A percentile compares a stretch with the other conserved stretches of the same genome.
Evolutionary conservation across 2,797 vertebrate genomes (phyloP).

Genomic region (Heterohyrax brucei): DNA sequence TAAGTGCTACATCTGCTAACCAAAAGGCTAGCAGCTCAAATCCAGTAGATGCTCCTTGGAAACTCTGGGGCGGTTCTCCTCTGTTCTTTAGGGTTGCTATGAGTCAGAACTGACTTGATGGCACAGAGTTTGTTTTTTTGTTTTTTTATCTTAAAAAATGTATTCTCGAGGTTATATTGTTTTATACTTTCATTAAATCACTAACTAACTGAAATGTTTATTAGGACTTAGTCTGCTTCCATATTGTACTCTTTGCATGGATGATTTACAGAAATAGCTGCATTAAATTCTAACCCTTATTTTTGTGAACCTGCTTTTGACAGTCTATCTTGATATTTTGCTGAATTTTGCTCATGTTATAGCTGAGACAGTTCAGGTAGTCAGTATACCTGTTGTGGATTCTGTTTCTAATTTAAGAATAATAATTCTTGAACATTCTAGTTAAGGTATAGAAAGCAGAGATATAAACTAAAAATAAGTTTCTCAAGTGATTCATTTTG

Average conservation of each 20-base stretch:
- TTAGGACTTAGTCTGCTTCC: background rate
- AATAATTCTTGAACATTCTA: background rate
- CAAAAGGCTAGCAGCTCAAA: too few relatives aligned
- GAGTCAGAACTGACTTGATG: too few relatives aligned
- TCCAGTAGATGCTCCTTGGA: too few relatives aligned
- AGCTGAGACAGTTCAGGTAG: background rate
- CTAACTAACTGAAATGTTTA: slow-evolving; percentile 11
- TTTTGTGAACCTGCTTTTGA: slow-evolving; percentile 37
- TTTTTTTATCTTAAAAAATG: background rate
- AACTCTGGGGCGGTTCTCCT: too few relatives aligned
- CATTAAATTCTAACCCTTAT: background rate
- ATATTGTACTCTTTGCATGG: slow-evolving; percentile 27
- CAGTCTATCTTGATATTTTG: background rate
- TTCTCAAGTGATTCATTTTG: slow-evolving; percentile 35
- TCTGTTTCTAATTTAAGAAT: background rate
- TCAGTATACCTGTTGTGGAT: background rate
- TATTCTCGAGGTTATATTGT: background rate
- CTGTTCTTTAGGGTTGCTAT: too few relatives aligned
- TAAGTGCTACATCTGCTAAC: too few relatives aligned
- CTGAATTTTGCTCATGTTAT: background rate
- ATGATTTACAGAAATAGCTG: background rate
- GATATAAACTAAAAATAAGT: slow-evolving; percentile 13
- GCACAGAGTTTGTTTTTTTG: too few relatives aligned
- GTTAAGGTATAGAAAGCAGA: background rate
- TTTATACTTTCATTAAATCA: background rate